Evolutionary conservation across 2,888 invertebrate species (phyloP).

Genomic region (Pheosia tremula): DNA sequence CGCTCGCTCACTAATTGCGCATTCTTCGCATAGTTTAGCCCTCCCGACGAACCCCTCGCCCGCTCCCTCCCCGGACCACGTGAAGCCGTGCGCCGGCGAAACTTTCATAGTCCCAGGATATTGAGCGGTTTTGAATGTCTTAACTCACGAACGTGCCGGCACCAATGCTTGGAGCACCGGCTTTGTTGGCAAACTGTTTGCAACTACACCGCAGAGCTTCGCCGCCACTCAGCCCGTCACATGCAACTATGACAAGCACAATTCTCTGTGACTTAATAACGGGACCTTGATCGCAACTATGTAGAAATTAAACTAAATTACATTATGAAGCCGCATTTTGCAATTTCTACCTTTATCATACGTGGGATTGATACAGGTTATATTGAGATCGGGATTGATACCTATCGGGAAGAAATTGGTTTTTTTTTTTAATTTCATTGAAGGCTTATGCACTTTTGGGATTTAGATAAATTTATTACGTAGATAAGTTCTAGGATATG

Average conservation of each 20-base stretch:
- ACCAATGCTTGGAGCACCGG: constrained; percentile 60
- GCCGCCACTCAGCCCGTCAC: constrained; percentile 31
- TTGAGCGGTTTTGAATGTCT: constrained; percentile 85
- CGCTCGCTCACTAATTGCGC: constrained; percentile 97
- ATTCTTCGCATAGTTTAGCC: constrained; percentile 98
- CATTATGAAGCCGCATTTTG: neutral
- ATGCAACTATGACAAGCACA: neutral
- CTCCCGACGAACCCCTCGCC: constrained; percentile 86
- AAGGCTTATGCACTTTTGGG: no score
- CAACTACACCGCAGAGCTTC: constrained; percentile 61
- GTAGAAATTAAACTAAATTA: neutral
- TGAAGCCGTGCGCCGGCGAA: constrained; percentile 83
- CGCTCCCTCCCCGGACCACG: constrained; percentile 80
- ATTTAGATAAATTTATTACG: no score
- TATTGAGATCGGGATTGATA: no score
- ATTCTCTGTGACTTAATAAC: neutral
- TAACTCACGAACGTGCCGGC: constrained; percentile 81
- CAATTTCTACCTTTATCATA: neutral
- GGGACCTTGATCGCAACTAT: neutral
- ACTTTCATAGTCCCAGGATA: constrained; percentile 83
- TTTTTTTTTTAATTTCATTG: no score
- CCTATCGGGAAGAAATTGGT: no score
- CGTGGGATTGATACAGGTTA: no score
- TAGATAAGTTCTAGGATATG: no score
- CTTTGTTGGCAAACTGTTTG: constrained; percentile 76